These are phyloP conservation scores for Eupithecia subfuscata DNA, from an alignment of 2,888 invertebrate genomes.

Conservation along the genomic window DNA sequence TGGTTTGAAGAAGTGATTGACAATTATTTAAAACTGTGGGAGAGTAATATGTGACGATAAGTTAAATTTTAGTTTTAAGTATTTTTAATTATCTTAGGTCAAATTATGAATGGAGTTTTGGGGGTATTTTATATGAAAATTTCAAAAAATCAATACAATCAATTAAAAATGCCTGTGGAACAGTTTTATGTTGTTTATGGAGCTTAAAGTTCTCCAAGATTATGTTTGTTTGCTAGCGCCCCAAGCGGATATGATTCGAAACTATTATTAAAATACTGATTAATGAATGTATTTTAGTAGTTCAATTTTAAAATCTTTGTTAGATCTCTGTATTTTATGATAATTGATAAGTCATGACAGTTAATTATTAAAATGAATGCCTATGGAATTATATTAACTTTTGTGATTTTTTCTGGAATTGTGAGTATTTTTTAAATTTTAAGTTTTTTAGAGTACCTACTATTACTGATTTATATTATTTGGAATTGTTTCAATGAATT, in stretches of 20 bases:
- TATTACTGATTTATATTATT: not conserved
- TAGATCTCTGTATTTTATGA: constrained; percentile 5
- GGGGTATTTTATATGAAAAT: constrained; percentile 9
- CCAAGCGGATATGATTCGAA: not conserved
- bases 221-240: not conserved
- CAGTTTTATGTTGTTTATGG: not conserved
- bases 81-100: constrained; percentile 25
- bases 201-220: not conserved
- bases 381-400: not conserved
- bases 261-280: not conserved
- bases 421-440: not conserved
- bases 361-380: not conserved
- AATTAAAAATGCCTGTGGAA: not conserved
- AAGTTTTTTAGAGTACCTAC: not conserved
- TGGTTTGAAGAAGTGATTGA: constrained; percentile 96
- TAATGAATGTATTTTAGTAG: not conserved
- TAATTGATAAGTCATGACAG: not conserved
- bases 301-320: constrained; percentile 1
- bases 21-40: constrained; percentile 95
- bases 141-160: not conserved
- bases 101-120: constrained; percentile 30
- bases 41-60: constrained; percentile 90
- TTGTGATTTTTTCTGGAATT: constrained; percentile 9
- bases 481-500: constrained; percentile 7
- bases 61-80: constrained; percentile 38